These are phyloP conservation scores for Lepus timidus DNA, from an alignment of 2,113 vertebrate species.

Conservation along the genomic window DNA sequence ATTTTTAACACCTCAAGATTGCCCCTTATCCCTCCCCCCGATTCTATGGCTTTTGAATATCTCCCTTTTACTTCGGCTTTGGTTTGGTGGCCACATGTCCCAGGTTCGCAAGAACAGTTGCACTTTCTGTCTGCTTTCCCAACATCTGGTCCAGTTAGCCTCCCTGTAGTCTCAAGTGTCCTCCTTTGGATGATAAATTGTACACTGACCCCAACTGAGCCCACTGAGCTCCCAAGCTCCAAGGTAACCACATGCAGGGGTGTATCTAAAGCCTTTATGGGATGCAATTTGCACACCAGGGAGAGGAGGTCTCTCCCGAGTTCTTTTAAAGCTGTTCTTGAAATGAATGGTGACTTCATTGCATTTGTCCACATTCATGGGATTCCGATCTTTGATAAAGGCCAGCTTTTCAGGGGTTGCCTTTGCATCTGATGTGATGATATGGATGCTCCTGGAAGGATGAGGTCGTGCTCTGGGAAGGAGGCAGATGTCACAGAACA, in stretches of 20 bases:
- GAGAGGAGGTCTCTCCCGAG: neutral
- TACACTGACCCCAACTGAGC: neutral
- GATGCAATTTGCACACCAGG: neutral
- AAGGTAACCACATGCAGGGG: neutral
- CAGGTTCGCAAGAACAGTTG: neutral
- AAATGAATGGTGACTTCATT: slow-evolving; percentile 43
- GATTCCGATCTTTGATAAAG: slow-evolving; percentile 5
- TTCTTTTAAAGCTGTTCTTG: slow-evolving; percentile 12
- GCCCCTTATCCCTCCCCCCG: neutral
- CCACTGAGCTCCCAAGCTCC: neutral
- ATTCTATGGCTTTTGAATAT: neutral
- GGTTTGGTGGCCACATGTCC: neutral
- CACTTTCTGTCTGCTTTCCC: neutral
- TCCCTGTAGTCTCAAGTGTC: neutral
- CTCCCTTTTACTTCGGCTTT: neutral
- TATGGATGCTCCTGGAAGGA: neutral
- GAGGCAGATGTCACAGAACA: neutral
- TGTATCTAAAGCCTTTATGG: neutral
- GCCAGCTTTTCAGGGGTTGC: neutral
- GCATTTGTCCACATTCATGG: slow-evolving; percentile 24
- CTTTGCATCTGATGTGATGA: neutral
- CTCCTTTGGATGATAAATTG: neutral
- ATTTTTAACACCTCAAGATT: neutral
- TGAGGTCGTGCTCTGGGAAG: neutral
- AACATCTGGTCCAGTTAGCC: neutral